A percentile compares a stretch with the other conserved stretches of the same genome.
phyloP scores from a whole-genome alignment of 2,888 invertebrate genomes.

The Meteorus cinctellus region DNA sequence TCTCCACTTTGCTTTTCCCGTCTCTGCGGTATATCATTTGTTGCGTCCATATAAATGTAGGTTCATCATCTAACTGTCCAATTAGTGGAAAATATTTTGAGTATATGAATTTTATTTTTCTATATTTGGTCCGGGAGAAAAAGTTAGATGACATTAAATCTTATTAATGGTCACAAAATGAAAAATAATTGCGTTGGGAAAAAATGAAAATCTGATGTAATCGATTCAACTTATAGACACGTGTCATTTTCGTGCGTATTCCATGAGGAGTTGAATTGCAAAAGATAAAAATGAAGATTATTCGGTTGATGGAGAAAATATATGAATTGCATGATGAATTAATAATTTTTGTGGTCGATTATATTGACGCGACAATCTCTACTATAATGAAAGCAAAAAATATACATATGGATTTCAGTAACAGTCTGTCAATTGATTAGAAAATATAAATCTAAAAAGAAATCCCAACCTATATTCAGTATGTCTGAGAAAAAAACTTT shows the following conservation, averaged over 20 bases:
- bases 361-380: no score
- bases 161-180: neutral
- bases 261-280: conserved; percentile 6
- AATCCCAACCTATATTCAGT: conserved; percentile 5
- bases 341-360: no score
- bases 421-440: conserved; percentile 22
- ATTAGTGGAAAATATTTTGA: conserved; percentile 20
- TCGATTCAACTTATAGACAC: conserved; percentile 18
- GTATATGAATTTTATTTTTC: neutral
- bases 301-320: no score
- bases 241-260: conserved; percentile 1
- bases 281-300: neutral
- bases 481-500: conserved; percentile 20
- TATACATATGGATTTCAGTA: neutral
- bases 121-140: neutral
- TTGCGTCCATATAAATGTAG: no score
- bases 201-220: conserved; percentile 9
- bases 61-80: neutral
- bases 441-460: neutral
- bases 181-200: conserved; percentile 21
- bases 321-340: no score
- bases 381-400: no score
- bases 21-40: neutral
- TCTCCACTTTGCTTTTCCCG: conserved; percentile 4
- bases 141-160: neutral